Conservation (phyloP, 2,888 invertebrate species). For the Drosophila paramelanica region DNA sequence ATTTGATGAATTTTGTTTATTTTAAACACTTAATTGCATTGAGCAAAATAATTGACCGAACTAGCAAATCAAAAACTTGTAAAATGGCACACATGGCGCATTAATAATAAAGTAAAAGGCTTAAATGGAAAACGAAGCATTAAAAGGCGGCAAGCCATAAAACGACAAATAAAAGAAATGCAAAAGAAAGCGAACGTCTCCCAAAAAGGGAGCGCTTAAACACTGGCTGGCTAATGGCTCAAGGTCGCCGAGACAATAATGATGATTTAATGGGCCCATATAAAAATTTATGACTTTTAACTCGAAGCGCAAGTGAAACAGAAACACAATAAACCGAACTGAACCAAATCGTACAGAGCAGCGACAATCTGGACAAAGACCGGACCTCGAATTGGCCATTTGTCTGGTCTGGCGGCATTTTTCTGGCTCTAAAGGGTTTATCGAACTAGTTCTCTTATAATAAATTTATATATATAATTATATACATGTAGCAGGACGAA, state of each 20-base stretch:
- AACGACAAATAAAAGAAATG: constrained; percentile 64
- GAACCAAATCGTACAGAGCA: constrained; percentile 15
- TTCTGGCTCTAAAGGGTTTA: constrained; percentile 25
- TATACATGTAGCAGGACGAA: neutral
- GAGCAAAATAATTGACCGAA: constrained; percentile 45
- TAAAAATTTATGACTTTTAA: constrained; percentile 84
- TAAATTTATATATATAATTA: constrained; percentile 2
- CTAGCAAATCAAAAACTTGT: constrained; percentile 32
- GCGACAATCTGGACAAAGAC: constrained; percentile 27
- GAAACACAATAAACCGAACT: constrained; percentile 15
- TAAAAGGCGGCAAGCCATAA: constrained; percentile 63
- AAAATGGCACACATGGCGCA: constrained; percentile 1
- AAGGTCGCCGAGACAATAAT: constrained; percentile 83
- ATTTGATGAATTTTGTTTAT: neutral
- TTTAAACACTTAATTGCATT: constrained; percentile 29
- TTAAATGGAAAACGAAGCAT: constrained; percentile 53
- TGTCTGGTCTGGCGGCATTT: neutral
- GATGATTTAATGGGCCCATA: constrained; percentile 85
- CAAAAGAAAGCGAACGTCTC: constrained; percentile 65
- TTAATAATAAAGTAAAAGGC: constrained; percentile 36
- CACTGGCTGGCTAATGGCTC: constrained; percentile 67
- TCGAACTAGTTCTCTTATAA: constrained; percentile 1
- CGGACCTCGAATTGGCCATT: neutral
- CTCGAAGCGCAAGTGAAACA: constrained; percentile 50
- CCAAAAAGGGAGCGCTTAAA: constrained; percentile 60